A percentile compares a stretch with the other conserved stretches of the same genome.
These are phyloP conservation scores for Dryobotodes eremita DNA, from an alignment of 2,888 invertebrate genomes.

Conservation along the genomic window DNA sequence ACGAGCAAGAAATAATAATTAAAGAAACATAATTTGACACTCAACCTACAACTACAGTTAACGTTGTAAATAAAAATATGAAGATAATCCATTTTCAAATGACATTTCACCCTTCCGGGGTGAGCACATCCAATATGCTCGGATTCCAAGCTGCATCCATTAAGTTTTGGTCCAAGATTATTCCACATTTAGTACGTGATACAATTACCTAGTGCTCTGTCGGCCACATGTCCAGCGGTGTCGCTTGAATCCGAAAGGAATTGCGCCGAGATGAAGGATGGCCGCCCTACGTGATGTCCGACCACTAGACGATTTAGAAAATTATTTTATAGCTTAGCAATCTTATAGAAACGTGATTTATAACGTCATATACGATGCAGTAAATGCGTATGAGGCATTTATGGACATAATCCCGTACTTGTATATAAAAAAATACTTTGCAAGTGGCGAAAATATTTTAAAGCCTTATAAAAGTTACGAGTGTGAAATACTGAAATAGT, in stretches of 20 bases:
- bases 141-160: slow-evolving; percentile 44
- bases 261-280: slow-evolving; percentile 73
- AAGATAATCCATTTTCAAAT: not conserved
- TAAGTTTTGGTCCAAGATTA: slow-evolving; percentile 68
- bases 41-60: not conserved
- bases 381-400: slow-evolving; percentile 10
- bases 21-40: not conserved
- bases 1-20: not conserved
- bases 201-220: slow-evolving; percentile 71
- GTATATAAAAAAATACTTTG: not conserved
- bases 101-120: slow-evolving; percentile 54
- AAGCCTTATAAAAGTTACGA: not conserved
- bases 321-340: slow-evolving; percentile 71
- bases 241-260: slow-evolving; percentile 70
- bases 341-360: slow-evolving; percentile 60
- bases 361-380: slow-evolving; percentile 29
- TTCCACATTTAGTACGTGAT: slow-evolving; percentile 74
- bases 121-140: slow-evolving; percentile 21
- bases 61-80: not conserved
- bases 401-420: not conserved
- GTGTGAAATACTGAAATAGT: not conserved
- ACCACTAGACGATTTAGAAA: slow-evolving; percentile 74
- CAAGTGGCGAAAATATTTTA: not conserved
- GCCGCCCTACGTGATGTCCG: slow-evolving; percentile 78
- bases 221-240: slow-evolving; percentile 71